Evolutionary conservation across 2,113 vertebrate species (phyloP), one percentile per base, ranked within the genome.

Genomic region (Nestor notabilis): DNA sequence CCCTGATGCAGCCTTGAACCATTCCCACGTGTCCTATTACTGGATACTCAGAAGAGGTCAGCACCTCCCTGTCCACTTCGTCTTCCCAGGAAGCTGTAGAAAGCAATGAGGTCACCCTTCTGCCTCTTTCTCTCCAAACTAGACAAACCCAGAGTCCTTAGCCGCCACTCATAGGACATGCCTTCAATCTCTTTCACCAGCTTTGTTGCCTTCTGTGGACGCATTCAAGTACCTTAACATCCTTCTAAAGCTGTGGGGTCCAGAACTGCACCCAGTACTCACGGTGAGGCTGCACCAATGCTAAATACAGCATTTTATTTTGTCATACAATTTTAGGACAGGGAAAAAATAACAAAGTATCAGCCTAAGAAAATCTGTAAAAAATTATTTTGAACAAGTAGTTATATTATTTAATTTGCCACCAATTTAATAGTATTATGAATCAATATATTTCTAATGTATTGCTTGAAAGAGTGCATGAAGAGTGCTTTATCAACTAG

Each of bases 1-100:
- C 27, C 6, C 50, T 44, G 55, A 14, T 4, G 5, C 39, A 31
- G 5, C 19, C 65, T 27, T n/a, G 44, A 53, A 52, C 33, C 28
- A 35, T 24, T 24, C 33, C 33, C 13, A 31, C 19, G 4, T 0
- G 0, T 61, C 27, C 11, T 47, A 3, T 12, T 7, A n/a, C 37
- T 37, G 41, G 37, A 27, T 24, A 10, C 2, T 3, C 0, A 63
- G 24, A 50, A n/a, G 8, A 37, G 13, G 3, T 68, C 31, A 58
- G 0, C 25, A 23, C 4, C 6, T 46, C 19, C 8, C 8, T 60
- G 24, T 43, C 13, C 37, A 12, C 5, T 43, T 53, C 11, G 23
- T 5, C 2, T 1, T 7, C 23, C 46, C 33, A 58, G 37, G 18
- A 90, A 78, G 25, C 25, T 82, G 15, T 13, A 53, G 27, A 44